phyloP scores from a whole-genome alignment of 2,888 invertebrate species.

The Mesorhabditis belari region DNA sequence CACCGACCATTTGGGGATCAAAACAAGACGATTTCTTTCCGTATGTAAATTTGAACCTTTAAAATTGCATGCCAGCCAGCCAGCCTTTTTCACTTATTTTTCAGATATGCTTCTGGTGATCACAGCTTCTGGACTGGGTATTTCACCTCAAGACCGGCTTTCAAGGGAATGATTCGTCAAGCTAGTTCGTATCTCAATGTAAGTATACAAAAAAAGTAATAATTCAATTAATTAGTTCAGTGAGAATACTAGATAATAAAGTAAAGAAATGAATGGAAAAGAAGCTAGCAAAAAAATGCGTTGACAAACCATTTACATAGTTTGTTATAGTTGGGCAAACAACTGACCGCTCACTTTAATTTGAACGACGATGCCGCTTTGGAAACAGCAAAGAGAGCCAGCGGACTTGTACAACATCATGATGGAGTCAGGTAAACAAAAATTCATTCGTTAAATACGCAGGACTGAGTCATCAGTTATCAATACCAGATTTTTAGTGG shows the following conservation, averaged over 20 bases:
- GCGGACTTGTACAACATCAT: slow-evolving; percentile 71
- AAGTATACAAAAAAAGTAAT: background rate
- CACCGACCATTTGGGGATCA: slow-evolving; percentile 59
- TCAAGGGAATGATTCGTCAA: slow-evolving; percentile 56
- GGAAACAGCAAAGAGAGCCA: slow-evolving; percentile 38
- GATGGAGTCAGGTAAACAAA: slow-evolving; percentile 69
- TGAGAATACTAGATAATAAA: too few species aligned
- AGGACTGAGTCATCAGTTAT: too few species aligned
- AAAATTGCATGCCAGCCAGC: slow-evolving; percentile 21
- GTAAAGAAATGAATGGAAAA: too few species aligned
- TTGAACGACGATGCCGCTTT: slow-evolving; percentile 53
- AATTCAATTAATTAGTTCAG: background rate
- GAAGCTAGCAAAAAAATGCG: too few species aligned
- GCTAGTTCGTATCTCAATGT: slow-evolving; percentile 57
- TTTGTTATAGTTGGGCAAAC: slow-evolving; percentile 49
- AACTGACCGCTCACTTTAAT: slow-evolving; percentile 52
- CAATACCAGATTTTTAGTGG: slow-evolving; percentile 52
- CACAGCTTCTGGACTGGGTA: slow-evolving; percentile 86
- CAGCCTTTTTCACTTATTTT: slow-evolving; percentile 41
- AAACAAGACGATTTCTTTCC: slow-evolving; percentile 86
- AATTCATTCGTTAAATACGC: background rate
- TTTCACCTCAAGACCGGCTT: slow-evolving; percentile 57
- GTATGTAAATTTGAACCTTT: slow-evolving; percentile 54
- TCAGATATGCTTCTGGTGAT: slow-evolving; percentile 66
- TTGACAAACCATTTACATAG: too few species aligned